Evolutionary conservation across 2,797 vertebrate genomes (phyloP).

Genomic region (Pseudocheirus occidentalis): DNA sequence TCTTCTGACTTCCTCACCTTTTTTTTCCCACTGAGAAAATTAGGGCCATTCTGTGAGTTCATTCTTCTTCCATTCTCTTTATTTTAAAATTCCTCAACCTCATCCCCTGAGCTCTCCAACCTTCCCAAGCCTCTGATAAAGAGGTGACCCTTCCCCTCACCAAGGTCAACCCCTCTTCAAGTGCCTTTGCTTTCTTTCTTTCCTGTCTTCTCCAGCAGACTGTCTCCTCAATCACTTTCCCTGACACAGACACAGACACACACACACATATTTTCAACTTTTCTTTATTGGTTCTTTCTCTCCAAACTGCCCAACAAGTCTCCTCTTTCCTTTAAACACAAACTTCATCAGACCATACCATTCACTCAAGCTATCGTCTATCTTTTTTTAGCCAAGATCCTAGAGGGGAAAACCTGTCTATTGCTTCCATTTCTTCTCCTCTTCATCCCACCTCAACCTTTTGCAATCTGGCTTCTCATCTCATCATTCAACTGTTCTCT

Average conservation of each 20-base stretch:
- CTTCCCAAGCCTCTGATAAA: neutral
- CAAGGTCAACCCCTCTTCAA: neutral
- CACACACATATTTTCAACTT: neutral
- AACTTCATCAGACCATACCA: neutral
- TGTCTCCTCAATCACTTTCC: neutral
- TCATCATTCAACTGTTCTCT: neutral
- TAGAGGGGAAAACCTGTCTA: neutral
- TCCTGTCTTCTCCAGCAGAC: neutral
- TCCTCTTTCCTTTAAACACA: neutral
- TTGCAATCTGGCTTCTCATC: neutral
- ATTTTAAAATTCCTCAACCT: neutral
- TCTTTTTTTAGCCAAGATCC: neutral
- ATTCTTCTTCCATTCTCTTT: neutral
- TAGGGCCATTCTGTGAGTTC: neutral
- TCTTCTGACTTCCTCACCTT: neutral
- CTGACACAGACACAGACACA: neutral
- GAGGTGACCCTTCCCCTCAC: neutral
- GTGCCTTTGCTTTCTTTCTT: neutral
- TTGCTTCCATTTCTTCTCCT: neutral
- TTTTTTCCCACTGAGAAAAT: neutral
- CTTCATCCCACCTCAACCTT: neutral
- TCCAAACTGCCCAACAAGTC: neutral
- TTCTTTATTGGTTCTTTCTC: neutral
- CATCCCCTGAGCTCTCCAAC: neutral
- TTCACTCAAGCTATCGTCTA: neutral